These are phyloP conservation scores for Anodontia alba DNA, from an alignment of 2,888 invertebrate species.

Conservation along the genomic window DNA sequence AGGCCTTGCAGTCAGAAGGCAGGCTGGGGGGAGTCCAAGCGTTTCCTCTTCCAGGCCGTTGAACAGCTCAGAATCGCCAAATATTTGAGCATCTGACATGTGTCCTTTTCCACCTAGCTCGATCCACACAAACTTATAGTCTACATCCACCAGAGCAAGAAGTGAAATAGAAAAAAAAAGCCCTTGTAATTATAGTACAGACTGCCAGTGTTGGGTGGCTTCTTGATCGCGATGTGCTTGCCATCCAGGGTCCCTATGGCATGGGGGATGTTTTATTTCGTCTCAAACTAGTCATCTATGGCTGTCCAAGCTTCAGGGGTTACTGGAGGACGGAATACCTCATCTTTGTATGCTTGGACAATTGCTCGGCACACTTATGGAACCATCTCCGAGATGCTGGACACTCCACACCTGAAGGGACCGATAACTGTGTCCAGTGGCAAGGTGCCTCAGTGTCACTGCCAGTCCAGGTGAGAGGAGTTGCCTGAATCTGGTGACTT, in stretches of 20 bases:
- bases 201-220: slow-evolving; percentile 39
- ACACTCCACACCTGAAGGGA: slow-evolving; percentile 23
- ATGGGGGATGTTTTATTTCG: slow-evolving; percentile 48
- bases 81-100: slow-evolving; percentile 1
- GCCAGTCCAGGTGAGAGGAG: slow-evolving; percentile 36
- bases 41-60: slow-evolving; percentile 14
- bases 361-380: slow-evolving; percentile 54
- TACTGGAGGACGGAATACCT: slow-evolving; percentile 42
- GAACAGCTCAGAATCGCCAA: slow-evolving; percentile 17
- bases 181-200: slow-evolving; percentile 49
- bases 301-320: slow-evolving; percentile 45
- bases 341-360: slow-evolving; percentile 50
- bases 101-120: slow-evolving; percentile 24
- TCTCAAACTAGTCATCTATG: slow-evolving; percentile 31
- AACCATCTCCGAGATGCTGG: slow-evolving; percentile 35
- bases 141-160: slow-evolving; percentile 25
- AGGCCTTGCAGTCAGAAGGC: slow-evolving; percentile 21
- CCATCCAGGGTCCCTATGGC: slow-evolving; percentile 49
- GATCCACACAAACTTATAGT: slow-evolving; percentile 24
- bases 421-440: too few species aligned
- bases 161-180: too few species aligned
- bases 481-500: slow-evolving; percentile 7
- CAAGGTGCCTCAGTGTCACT: not conserved
- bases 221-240: slow-evolving; percentile 53
- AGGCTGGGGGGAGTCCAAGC: slow-evolving; percentile 23